Conservation (phyloP, 2,888 invertebrate species). For the Drosophila picticornis region DNA sequence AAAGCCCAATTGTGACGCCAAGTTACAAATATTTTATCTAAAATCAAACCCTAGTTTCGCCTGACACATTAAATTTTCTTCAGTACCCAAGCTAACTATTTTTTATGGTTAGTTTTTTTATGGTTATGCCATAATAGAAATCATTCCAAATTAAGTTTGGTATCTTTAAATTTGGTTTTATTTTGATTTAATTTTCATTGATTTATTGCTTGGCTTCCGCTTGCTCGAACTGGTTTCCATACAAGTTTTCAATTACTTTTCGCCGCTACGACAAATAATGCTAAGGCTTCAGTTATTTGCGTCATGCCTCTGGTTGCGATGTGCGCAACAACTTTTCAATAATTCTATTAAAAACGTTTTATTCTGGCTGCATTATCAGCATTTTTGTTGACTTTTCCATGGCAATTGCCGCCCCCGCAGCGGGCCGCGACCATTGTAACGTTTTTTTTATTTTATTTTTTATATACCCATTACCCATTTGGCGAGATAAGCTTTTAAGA, state of each 20-base stretch:
- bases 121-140: neutral
- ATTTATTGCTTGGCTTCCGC: slow-evolving; percentile 12
- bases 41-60: neutral
- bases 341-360: slow-evolving; percentile 36
- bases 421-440: neutral
- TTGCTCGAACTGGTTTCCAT: neutral
- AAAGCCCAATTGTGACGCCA: neutral
- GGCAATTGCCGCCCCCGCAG: neutral
- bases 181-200: slow-evolving; percentile 14
- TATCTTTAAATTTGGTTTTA: neutral
- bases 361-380: slow-evolving; percentile 62
- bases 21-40: neutral
- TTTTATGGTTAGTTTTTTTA: neutral
- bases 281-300: slow-evolving; percentile 5
- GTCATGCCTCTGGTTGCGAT: slow-evolving; percentile 8
- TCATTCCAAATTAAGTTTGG: neutral
- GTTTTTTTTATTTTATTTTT: neutral
- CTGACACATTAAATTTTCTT: neutral
- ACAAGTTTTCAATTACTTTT: slow-evolving; percentile 16
- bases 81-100: neutral
- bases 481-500: slow-evolving; percentile 54
- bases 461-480: neutral
- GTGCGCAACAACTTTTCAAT: slow-evolving; percentile 41
- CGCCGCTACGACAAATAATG: slow-evolving; percentile 9
- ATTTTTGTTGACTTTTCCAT: slow-evolving; percentile 30